Percentiles rank a stretch among this genome's conserved stretches.
Conservation (phyloP, 2,797 vertebrate genomes). For the Nyctalus aviator region DNA sequence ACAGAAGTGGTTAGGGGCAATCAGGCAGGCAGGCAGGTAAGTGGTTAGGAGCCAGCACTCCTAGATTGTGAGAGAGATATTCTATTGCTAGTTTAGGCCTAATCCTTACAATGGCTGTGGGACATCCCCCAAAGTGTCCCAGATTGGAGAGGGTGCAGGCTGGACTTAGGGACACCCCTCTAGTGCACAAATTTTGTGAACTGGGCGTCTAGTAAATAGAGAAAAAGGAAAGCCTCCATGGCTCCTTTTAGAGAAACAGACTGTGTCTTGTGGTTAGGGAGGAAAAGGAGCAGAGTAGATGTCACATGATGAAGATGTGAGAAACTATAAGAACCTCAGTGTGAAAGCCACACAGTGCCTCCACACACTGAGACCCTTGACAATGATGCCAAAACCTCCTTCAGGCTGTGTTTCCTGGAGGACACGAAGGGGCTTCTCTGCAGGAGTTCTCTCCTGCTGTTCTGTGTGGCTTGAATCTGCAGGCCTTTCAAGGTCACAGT, state of each 20-base stretch:
- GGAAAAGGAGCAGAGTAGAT: background rate
- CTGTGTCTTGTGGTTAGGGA: background rate
- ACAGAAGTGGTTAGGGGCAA: no score
- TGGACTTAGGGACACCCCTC: no score
- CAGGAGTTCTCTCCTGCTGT: background rate
- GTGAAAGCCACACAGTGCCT: background rate
- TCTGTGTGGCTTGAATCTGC: background rate
- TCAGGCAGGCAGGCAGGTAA: no score
- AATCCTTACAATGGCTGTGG: no score
- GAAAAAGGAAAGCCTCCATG: background rate
- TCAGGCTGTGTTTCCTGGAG: background rate
- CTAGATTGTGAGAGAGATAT: no score
- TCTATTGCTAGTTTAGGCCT: no score
- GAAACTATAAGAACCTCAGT: background rate
- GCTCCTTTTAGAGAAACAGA: background rate
- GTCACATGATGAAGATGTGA: background rate
- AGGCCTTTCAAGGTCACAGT: constrained; percentile 35
- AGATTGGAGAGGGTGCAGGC: no score
- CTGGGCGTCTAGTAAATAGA: background rate
- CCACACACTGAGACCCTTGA: background rate
- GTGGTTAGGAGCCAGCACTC: no score
- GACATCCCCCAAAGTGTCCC: no score
- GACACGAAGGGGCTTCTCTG: background rate
- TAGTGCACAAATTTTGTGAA: no score
- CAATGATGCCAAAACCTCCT: background rate